These are phyloP conservation scores for Psittacula echo DNA, from an alignment of 2,797 vertebrate species.

Conservation along the genomic window DNA sequence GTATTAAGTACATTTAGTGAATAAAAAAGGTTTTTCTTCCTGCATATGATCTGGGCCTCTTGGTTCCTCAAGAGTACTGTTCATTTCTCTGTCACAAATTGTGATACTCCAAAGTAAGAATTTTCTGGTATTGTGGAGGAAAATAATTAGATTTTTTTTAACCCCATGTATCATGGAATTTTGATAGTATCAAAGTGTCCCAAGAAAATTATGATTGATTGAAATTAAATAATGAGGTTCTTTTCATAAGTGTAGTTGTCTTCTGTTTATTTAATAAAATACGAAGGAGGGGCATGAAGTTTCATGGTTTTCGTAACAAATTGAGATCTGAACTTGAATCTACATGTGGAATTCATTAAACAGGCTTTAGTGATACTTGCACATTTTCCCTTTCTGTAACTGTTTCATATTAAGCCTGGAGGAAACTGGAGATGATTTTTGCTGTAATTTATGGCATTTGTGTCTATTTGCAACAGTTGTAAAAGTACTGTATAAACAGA, in stretches of 20 bases:
- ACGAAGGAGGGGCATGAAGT: neutral
- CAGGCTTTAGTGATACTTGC: conserved; percentile 46
- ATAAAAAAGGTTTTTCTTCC: neutral
- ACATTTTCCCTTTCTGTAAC: conserved; percentile 70
- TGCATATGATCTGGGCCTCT: neutral
- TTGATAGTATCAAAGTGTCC: neutral
- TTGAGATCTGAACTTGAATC: conserved; percentile 15
- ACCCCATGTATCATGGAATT: fast-evolving
- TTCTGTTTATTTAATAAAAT: neutral
- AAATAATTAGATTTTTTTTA: neutral
- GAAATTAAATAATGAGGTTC: neutral
- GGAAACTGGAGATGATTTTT: conserved; percentile 53
- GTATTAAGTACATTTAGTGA: neutral
- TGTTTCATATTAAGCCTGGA: conserved; percentile 71
- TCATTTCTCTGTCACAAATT: neutral
- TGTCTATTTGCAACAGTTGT: conserved; percentile 74
- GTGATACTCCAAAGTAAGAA: neutral
- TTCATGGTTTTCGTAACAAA: conserved; percentile 4
- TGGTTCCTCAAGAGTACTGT: fast-evolving
- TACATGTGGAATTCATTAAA: conserved; percentile 72
- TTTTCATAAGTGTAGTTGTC: neutral
- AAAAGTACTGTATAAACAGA: conserved; percentile 76
- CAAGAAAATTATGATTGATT: neutral
- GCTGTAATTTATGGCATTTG: conserved; percentile 69
- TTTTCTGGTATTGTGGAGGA: neutral